phyloP scores from a whole-genome alignment of 2,888 invertebrate species.

The Parnassius glacialis region DNA sequence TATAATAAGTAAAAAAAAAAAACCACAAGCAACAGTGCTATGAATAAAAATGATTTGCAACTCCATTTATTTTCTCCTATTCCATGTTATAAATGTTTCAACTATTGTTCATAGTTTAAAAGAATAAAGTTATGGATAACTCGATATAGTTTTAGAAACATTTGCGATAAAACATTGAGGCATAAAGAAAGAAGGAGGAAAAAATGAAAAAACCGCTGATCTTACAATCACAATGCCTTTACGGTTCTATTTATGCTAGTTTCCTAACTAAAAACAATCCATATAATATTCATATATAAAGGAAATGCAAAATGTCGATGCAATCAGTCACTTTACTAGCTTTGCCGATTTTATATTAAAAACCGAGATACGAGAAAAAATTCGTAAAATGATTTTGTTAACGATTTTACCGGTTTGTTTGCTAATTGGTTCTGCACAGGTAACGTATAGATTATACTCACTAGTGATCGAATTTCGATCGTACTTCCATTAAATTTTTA shows the following conservation, averaged over 20 bases:
- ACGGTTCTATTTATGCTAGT: neutral
- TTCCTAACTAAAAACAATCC: neutral
- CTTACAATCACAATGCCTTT: neutral
- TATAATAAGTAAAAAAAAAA: too few species aligned
- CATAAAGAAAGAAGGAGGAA: neutral
- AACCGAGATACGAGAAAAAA: neutral
- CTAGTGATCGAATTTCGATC: too few species aligned
- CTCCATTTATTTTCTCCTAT: too few species aligned
- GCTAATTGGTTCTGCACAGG: neutral
- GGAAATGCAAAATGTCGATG: neutral
- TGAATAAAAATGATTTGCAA: too few species aligned
- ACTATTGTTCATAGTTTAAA: neutral
- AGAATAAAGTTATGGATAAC: neutral
- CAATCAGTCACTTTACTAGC: neutral
- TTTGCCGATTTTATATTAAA: neutral
- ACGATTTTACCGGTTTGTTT: neutral
- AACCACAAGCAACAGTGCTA: too few species aligned
- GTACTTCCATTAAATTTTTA: too few species aligned
- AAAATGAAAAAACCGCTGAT: neutral
- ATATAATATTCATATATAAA: neutral
- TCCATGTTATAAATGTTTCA: neutral
- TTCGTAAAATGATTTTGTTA: neutral
- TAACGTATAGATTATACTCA: neutral
- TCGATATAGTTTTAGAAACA: slow-evolving; percentile 15
- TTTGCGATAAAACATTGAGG: slow-evolving; percentile 5